Evolutionary conservation across 2,888 invertebrate genomes (phyloP).

Genomic region (Plebejus argus): DNA sequence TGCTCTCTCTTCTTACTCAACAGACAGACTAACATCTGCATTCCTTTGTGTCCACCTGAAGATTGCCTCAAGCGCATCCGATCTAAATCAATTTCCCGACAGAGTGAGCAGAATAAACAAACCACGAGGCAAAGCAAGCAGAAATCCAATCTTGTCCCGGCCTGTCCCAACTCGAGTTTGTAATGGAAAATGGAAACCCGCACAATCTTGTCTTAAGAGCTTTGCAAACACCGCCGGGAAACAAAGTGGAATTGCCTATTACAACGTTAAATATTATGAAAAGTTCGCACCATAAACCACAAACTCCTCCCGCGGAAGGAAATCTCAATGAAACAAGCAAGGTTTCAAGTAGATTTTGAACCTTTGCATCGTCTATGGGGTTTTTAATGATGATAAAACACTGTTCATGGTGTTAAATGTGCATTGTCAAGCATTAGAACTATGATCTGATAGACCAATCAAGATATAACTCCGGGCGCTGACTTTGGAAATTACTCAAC

Average conservation of each 20-base stretch:
- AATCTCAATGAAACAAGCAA: not conserved
- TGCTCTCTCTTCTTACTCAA: not conserved
- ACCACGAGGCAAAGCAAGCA: slow-evolving; percentile 55
- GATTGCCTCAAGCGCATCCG: not conserved
- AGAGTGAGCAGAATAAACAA: slow-evolving; percentile 59
- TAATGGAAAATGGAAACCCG: slow-evolving; percentile 66
- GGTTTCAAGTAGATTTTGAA: not conserved
- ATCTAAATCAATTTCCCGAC: slow-evolving; percentile 14
- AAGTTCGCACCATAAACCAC: slow-evolving; percentile 20
- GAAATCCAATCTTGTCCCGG: slow-evolving; percentile 60
- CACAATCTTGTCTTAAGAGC: slow-evolving; percentile 64
- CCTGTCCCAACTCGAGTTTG: slow-evolving; percentile 47
- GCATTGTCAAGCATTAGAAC: no score
- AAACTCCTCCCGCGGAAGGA: not conserved
- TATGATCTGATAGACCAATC: no score
- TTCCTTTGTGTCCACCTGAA: not conserved
- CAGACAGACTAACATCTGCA: not conserved
- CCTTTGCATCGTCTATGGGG: not conserved
- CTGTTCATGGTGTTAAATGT: no score
- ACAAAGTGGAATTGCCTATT: slow-evolving; percentile 27
- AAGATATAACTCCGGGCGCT: no score
- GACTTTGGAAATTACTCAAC: slow-evolving; percentile 36
- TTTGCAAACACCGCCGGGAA: slow-evolving; percentile 53
- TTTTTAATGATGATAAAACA: no score
- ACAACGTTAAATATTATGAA: slow-evolving; percentile 27